Conservation (phyloP, 1,140 invertebrate genomes). For the Drosophila ficusphila region DNA sequence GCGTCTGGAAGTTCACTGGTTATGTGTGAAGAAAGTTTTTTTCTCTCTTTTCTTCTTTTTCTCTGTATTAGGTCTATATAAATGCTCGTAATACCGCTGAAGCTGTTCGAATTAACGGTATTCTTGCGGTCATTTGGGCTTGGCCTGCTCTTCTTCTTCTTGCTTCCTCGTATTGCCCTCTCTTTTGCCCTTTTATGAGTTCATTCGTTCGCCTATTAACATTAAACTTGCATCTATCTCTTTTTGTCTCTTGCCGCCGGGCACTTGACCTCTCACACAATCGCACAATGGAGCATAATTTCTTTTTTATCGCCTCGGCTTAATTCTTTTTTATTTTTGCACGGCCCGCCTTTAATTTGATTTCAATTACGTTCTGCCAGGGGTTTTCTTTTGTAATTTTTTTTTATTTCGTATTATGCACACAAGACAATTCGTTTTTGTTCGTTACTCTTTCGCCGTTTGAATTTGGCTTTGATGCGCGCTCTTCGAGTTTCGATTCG, state of each 20-base stretch:
- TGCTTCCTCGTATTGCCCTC: conserved; percentile 29
- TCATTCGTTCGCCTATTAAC: conserved; percentile 74
- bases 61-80: conserved; percentile 31
- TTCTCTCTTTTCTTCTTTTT: conserved; percentile 20
- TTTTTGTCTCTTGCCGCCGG: conserved; percentile 12
- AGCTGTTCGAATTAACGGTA: conserved; percentile 67
- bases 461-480: conserved; percentile 76
- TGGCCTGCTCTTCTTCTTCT: conserved; percentile 32
- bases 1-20: conserved; percentile 60
- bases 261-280: conserved; percentile 62
- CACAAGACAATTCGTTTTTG: conserved; percentile 57
- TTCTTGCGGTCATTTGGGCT: conserved; percentile 52
- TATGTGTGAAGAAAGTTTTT: conserved; percentile 70
- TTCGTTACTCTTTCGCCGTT: conserved; percentile 61
- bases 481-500: conserved; percentile 79
- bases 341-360: conserved; percentile 72
- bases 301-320: conserved; percentile 73
- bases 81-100: conserved; percentile 34
- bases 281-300: conserved; percentile 78
- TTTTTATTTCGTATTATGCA: conserved; percentile 27
- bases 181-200: conserved; percentile 68
- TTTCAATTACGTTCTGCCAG: conserved; percentile 71
- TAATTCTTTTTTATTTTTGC: conserved; percentile 56
- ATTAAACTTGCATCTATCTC: not conserved
- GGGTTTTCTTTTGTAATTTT: conserved; percentile 5